Percentiles rank a stretch among this genome's conserved stretches.
These are phyloP conservation scores for Podocnemis expansa DNA, from an alignment of 2,113 vertebrate species.

Conservation along the genomic window DNA sequence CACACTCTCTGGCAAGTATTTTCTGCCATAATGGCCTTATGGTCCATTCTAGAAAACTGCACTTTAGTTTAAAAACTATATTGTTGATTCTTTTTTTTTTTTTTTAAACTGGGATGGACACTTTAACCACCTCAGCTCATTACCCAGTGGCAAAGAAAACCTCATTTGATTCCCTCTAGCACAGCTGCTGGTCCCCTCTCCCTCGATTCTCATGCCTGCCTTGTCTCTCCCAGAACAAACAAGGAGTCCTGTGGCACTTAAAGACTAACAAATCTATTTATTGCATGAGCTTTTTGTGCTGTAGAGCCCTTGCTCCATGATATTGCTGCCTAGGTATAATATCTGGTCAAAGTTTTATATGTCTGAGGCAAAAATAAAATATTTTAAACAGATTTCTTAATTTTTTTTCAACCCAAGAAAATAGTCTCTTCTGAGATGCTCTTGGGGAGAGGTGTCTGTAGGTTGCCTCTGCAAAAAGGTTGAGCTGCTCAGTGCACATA, in stretches of 20 bases:
- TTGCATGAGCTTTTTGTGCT: too few species aligned
- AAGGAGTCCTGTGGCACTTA: too few species aligned
- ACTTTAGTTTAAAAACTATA: background rate
- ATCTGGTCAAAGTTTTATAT: background rate
- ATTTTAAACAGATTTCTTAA: background rate
- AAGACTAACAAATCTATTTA: too few species aligned
- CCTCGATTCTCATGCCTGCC: background rate
- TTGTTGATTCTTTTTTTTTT: background rate
- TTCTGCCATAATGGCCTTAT: background rate
- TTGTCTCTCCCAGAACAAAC: background rate
- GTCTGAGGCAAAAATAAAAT: background rate
- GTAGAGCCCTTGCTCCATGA: background rate
- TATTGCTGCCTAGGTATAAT: background rate
- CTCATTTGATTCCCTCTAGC: accelerated
- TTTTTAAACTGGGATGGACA: too few species aligned
- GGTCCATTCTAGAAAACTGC: background rate
- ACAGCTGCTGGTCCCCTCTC: background rate
- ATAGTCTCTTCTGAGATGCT: background rate
- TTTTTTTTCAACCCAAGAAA: background rate
- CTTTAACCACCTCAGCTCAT: background rate
- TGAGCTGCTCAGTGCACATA: background rate
- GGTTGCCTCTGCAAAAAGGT: background rate
- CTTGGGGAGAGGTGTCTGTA: background rate
- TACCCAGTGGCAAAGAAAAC: background rate
- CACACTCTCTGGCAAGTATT: background rate